Base-by-base conservation (phyloP, 2,888 invertebrate species). In the Hartigia nigra region DNA sequence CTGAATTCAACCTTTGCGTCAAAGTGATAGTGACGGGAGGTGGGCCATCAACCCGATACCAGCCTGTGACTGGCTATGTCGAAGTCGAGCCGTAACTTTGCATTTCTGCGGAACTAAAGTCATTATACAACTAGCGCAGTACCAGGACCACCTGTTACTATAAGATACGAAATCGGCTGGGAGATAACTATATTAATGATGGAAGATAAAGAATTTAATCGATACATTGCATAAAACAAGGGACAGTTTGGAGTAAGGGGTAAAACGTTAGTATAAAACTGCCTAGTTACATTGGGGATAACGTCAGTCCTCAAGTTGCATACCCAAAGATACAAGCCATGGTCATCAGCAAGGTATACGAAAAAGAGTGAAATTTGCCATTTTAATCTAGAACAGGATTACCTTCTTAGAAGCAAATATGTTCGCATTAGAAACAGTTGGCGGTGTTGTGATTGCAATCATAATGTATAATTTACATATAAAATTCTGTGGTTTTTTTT, bases 41-140 rank as follows among this genome's bases (percentile, higher is more conserved):
- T 32, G 12, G 31, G 72, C 12, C 9, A 72, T 34, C 72, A 72
- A 36, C 75, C 23, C 75, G 75, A 75, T 75, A 75, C 75, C 75
- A 75, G 75, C 36, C 75, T 31, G 75, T 75, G 75, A 32, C 75
- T 75, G 75, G 75, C 36, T 36, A n/a, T 75, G 14, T 75, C 75
- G 72, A 23, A 72, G 72, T 72, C 72, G 23, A 34, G 72, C 72
- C 72, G 72, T 72, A 72, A 72, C 72, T 72, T 31, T 72, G 35
- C 72, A 34, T 72, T 72, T 72, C 31, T 32, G 72, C 36, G 36
- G 75, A 75, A 75, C 75, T 72, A 34, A 72, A 34, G 72, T 35
- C 72, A 36, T 75, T 75, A 75, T 75, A n/a, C 37, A 75, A 37
- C 75, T 23, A 37, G 32, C 75, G 23, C n/a, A 34, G 12, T 32